Percentiles rank a stretch among this genome's conserved stretches.
phyloP scores from a whole-genome alignment of 2,888 invertebrate species.

The Bellardia pandia region DNA sequence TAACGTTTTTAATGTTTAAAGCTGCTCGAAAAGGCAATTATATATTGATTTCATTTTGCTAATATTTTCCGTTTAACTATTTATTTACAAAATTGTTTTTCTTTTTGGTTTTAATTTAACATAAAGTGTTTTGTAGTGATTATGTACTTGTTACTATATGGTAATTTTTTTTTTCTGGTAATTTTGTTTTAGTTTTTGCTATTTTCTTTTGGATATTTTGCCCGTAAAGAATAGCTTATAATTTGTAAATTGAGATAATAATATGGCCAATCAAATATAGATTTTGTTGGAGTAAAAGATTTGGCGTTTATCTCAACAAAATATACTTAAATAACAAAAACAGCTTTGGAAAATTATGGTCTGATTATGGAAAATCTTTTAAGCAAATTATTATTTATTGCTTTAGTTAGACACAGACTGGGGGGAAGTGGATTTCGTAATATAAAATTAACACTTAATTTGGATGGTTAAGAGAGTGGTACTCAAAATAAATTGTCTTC shows the following conservation, averaged over 20 bases:
- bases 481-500: not conserved
- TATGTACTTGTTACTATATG: constrained; percentile 53
- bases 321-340: not conserved
- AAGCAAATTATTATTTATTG: constrained; percentile 54
- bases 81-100: too few relatives aligned
- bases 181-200: constrained; percentile 18
- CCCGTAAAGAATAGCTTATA: constrained; percentile 34
- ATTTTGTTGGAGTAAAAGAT: not conserved
- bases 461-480: not conserved
- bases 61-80: not conserved
- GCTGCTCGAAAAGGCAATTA: not conserved
- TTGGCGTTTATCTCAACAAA: not conserved
- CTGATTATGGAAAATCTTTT: constrained; percentile 48
- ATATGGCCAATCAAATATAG: constrained; percentile 55
- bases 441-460: constrained; percentile 63
- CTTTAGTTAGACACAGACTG: not conserved
- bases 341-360: constrained; percentile 37
- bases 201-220: not conserved
- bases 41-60: not conserved
- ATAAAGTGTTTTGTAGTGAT: constrained; percentile 29
- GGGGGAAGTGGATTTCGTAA: constrained; percentile 29
- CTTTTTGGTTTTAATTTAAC: not conserved
- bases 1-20: not conserved
- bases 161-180: constrained; percentile 50
- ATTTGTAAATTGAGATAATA: constrained; percentile 66